phyloP scores from a whole-genome alignment of 2,797 vertebrate genomes.

The Propithecus perrieri region DNA sequence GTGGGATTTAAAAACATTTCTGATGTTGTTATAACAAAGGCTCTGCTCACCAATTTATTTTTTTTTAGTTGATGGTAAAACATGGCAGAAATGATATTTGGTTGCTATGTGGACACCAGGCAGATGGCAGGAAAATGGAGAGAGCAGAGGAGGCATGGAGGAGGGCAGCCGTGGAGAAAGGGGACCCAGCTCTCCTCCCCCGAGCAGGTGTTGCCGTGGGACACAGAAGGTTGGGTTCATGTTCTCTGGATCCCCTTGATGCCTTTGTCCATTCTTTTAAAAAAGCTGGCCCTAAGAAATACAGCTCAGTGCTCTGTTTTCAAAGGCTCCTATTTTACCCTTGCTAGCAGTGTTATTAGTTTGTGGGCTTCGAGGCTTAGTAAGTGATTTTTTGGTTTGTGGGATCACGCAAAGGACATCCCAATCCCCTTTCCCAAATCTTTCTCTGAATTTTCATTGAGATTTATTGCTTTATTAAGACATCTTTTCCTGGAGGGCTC shows the following conservation, averaged over 20 bases:
- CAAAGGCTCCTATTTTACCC: background rate
- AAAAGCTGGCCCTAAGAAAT: background rate
- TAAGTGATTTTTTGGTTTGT: conserved; percentile 2
- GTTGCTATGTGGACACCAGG: background rate
- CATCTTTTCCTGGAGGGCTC: conserved; percentile 3
- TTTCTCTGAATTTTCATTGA: conserved; percentile 6
- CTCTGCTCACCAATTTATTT: conserved; percentile 13
- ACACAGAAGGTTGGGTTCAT: background rate
- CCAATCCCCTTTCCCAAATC: background rate
- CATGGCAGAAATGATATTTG: background rate
- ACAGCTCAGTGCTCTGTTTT: background rate
- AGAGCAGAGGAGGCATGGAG: background rate
- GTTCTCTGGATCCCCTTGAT: background rate
- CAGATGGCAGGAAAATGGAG: background rate
- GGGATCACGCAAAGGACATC: conserved; percentile 6
- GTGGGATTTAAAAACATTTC: background rate
- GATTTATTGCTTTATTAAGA: conserved; percentile 2
- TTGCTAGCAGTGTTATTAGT: background rate
- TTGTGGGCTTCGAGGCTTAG: background rate
- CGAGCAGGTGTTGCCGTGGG: background rate
- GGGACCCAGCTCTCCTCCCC: background rate
- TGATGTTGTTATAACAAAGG: conserved; percentile 24
- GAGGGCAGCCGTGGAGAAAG: background rate
- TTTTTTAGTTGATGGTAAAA: conserved; percentile 13
- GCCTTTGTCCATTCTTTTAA: background rate